phyloP scores from a whole-genome alignment of 2,113 vertebrate species.

The Tetrax tetrax region DNA sequence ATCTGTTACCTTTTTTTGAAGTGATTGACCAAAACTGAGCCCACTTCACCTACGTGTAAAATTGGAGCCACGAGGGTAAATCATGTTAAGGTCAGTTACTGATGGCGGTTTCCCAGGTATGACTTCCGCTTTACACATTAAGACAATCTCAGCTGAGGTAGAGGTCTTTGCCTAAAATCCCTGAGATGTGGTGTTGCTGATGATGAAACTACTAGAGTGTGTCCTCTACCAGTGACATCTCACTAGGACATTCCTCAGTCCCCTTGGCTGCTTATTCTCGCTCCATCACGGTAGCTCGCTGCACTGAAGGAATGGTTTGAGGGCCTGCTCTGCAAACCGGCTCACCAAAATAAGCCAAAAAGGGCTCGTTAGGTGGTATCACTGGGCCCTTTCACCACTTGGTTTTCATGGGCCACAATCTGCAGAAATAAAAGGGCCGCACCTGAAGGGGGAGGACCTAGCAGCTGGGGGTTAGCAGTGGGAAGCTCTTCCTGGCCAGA shows the following conservation, averaged over 20 bases:
- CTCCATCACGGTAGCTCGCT: background rate
- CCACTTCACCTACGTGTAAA: background rate
- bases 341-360: background rate
- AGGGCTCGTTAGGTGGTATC: background rate
- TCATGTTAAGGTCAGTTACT: background rate
- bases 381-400: background rate
- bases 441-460: background rate
- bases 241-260: background rate
- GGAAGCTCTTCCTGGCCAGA: background rate
- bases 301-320: background rate
- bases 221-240: rapidly evolving
- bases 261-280: background rate
- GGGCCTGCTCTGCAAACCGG: background rate
- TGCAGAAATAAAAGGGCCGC: background rate
- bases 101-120: background rate
- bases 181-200: background rate
- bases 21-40: background rate
- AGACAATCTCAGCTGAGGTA: background rate
- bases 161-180: background rate
- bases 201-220: background rate
- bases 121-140: background rate
- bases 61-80: background rate
- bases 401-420: background rate
- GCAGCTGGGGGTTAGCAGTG: background rate
- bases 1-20: background rate